Conservation (phyloP, 2,113 vertebrate species). For the Mus pahari region DNA sequence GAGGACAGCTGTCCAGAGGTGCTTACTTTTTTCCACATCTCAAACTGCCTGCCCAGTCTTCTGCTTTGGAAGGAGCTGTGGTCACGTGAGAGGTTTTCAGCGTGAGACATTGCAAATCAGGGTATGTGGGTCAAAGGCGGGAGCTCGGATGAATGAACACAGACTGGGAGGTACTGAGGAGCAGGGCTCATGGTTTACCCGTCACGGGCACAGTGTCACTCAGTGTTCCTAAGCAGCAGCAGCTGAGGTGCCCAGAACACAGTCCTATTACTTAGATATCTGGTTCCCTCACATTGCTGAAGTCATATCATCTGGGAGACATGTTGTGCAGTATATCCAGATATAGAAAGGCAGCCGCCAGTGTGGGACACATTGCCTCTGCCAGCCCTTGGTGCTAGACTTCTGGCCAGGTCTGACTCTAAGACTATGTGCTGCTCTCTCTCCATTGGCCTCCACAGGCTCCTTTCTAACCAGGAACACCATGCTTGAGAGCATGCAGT, state of each 20-base stretch:
- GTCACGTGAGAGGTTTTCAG: not conserved
- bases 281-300: not conserved
- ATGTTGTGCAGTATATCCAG: not conserved
- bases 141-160: not conserved
- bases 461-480: not conserved
- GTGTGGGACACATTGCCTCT: no score
- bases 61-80: not conserved
- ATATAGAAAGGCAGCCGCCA: not conserved
- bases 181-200: not conserved
- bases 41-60: not conserved
- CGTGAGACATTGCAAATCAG: not conserved
- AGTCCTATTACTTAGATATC: not conserved
- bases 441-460: no score
- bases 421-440: not conserved
- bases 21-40: not conserved
- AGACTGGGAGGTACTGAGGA: not conserved
- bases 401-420: not conserved
- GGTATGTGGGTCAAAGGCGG: not conserved
- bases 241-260: not conserved
- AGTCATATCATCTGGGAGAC: not conserved
- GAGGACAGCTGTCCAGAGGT: not conserved
- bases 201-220: not conserved
- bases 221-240: no score
- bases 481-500: no score
- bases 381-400: not conserved